Evolutionary conservation across 2,888 invertebrate genomes (phyloP), one percentile per base, ranked within the genome.

Genomic region (Allacma fusca): DNA sequence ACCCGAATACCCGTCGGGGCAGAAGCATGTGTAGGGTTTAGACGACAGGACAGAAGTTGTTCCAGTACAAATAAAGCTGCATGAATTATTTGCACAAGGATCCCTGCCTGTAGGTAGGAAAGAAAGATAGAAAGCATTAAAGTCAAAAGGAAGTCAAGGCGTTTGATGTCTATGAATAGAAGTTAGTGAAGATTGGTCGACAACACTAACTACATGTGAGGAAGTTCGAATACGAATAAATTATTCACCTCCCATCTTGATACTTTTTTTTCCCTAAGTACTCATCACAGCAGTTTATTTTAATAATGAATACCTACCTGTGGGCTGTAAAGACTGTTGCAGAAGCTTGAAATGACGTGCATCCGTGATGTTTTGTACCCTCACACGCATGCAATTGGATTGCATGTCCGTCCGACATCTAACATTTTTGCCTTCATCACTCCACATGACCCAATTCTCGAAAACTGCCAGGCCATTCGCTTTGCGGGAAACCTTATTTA

Each of bases 391-490:
- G 67, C 75, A 75, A 34, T 64, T 65, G 13, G 43, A 23, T 64
- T 68, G 74, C 69, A 74, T 69, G 62, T 78, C 78, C n/a, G 62
- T 59, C 19, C 74, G 68, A 34, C 78, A 78, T 69, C 78, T 28
- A 16, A 74, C 43, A 69, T 68, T 68, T 69, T 64, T 64, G n/a
- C 74, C 74, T 16, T 69, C 69, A 26, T 74, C 78, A 68, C 65
- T 78, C 78, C 78, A 78, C 34, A 74, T 75, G 69, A 78, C 50
- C 78, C 78, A 78, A 34, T 78, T 78, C 57, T 78, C 78, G 43
- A 73, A 78, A 26, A 74, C 29, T 12, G 73, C 74, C 59, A 78
- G 43, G 40, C 78, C 74, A 59, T 24, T 50, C 23, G n/a, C 62
- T 40, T 23, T 73, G 23, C 34, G 29, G 21, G 73, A 62, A 26